Base-by-base conservation (phyloP, 2,888 invertebrate species). In the Polietes domitor region DNA sequence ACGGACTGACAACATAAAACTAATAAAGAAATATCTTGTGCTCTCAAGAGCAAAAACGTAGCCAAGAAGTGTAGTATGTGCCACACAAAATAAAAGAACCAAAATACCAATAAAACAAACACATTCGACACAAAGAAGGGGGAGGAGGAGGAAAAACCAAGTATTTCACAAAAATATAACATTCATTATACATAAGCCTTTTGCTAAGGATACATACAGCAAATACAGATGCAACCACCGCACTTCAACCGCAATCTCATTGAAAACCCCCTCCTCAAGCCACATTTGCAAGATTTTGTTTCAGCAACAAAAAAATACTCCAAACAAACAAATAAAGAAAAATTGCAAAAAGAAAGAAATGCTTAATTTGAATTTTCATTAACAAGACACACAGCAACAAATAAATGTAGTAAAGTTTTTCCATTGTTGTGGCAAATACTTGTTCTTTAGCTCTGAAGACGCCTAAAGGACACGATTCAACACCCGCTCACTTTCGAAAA, bases 121-220 rank as follows among this genome's bases (percentile, higher is more conserved):
- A 83, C 55, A 47, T 47, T 47, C 47, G n/a, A 47, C 47, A 47
- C 37, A 9, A 37, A 10, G 37, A 12, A n/a, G 6, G n/a, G n/a
- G 15, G n/a, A 73, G 65, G 74, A 80, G 77, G 7, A 32, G 2
- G 5, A 68, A 68, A 78, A 78, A 65, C 72, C 78, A 78, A 78
- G 81, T 76, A 72, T 81, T 81, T 78, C 65, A n/a, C n/a, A 84
- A 81, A 84, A 83, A 68, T 41, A 81, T 76, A 81, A 81, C 84
- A 84, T 84, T 81, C 81, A 84, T 84, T 84, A 84, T 84, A 81
- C 84, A 68, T 84, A 84, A 84, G 81, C 84, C 84, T 81, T 84
- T 84, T 77, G 78, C 78, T 75, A 75, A 41, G 41, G 15, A 41
- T 2, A 47, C 15, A n/a, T 71, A 43, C 74, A 74, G 37, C 17